Percentiles rank a stretch among this genome's conserved stretches.
Conservation (phyloP, 2,888 invertebrate genomes). For the Chirona hameri region DNA sequence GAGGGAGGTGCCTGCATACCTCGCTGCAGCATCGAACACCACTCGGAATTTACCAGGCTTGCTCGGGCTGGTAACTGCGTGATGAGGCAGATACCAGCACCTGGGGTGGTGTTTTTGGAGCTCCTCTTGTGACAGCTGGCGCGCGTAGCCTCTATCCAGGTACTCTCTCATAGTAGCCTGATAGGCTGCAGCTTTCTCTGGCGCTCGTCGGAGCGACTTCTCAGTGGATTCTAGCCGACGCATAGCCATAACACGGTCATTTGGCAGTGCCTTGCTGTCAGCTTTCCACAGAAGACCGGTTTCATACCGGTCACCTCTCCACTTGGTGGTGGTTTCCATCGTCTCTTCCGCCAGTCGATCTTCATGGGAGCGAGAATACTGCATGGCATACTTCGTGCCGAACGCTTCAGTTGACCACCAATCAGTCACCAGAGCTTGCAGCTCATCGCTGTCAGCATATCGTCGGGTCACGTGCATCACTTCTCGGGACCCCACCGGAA, state of each 20-base stretch:
- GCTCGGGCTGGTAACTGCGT: background rate
- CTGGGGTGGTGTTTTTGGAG: background rate
- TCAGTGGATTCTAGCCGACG: background rate
- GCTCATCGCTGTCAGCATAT: background rate
- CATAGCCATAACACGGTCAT: background rate
- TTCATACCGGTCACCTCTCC: no score
- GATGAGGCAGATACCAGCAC: background rate
- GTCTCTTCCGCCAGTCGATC: background rate
- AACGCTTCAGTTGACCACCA: background rate
- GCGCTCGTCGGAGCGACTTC: background rate
- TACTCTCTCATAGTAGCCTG: background rate
- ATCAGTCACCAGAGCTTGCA: background rate
- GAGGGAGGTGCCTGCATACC: background rate
- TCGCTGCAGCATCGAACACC: background rate
- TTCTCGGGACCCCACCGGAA: background rate
- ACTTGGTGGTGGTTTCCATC: no score
- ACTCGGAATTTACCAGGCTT: background rate
- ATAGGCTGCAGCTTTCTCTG: background rate
- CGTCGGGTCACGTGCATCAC: background rate
- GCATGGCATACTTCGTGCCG: background rate
- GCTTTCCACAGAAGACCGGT: background rate
- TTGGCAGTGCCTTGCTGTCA: background rate
- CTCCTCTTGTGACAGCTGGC: background rate
- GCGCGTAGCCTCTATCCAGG: background rate
- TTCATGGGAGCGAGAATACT: background rate